Evolutionary conservation across 1,140 invertebrate genomes (phyloP).

Genomic region (Cyclargus thomasi): DNA sequence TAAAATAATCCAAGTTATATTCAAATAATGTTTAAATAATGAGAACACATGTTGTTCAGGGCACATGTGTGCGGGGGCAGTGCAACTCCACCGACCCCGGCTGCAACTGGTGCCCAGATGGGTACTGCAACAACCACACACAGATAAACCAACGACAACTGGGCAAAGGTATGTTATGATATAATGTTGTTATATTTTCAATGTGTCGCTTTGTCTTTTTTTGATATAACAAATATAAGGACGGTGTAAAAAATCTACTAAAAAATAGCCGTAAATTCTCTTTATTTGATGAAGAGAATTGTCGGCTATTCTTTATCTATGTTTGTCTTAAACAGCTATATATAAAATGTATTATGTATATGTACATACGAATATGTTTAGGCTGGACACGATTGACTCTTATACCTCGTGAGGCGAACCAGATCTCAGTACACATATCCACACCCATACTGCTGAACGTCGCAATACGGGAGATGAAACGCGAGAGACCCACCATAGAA

Average conservation of each 20-base stretch:
- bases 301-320: too few species aligned
- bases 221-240: too few species aligned
- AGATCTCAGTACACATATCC: constrained; percentile 49
- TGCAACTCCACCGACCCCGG: constrained; percentile 53
- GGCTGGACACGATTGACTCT: constrained; percentile 61
- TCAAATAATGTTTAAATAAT: too few species aligned
- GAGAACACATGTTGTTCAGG: constrained; percentile 33
- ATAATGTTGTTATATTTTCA: too few species aligned
- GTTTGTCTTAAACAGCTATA: too few species aligned
- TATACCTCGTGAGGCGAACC: constrained; percentile 56
- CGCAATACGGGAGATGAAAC: constrained; percentile 49
- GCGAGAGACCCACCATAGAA: constrained; percentile 52
- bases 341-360: too few species aligned
- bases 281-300: too few species aligned
- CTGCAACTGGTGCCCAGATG: constrained; percentile 65
- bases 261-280: too few species aligned
- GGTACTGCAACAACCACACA: constrained; percentile 64
- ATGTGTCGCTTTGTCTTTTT: too few species aligned
- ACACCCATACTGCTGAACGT: constrained; percentile 51
- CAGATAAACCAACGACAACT: constrained; percentile 46
- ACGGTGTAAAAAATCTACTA: too few species aligned
- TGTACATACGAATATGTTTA: constrained; percentile 26
- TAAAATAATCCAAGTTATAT: too few species aligned
- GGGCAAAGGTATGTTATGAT: constrained; percentile 40
- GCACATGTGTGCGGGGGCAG: constrained; percentile 61